A percentile compares a stretch with the other conserved stretches of the same genome.
Conservation (phyloP, 2,113 vertebrate genomes). For the Hipposideros armiger region DNA sequence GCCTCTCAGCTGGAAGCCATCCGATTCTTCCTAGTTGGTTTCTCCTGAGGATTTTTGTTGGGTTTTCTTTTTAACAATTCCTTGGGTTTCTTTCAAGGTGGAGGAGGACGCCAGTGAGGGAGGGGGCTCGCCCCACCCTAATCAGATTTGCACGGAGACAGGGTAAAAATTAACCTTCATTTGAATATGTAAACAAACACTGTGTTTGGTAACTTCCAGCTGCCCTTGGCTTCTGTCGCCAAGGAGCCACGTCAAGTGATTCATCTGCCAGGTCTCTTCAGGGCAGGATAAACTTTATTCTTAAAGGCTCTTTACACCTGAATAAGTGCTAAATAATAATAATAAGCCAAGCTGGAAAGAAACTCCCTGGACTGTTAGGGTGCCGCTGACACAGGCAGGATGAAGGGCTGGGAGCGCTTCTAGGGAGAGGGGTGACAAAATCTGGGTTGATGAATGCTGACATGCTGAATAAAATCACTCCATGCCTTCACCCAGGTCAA, state of each 20-base stretch:
- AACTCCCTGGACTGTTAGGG: slow-evolving; percentile 85
- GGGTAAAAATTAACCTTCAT: slow-evolving; percentile 87
- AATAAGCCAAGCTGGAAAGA: slow-evolving; percentile 81
- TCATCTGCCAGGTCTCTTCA: slow-evolving; percentile 71
- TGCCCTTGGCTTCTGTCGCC: slow-evolving; percentile 76
- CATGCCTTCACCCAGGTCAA: slow-evolving; percentile 91
- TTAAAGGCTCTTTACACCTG: slow-evolving; percentile 82
- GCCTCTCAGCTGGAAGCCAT: neutral
- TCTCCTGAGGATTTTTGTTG: slow-evolving; percentile 26
- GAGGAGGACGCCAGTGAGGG: slow-evolving; percentile 71
- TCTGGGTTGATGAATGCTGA: slow-evolving; percentile 91
- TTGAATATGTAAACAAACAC: slow-evolving; percentile 83
- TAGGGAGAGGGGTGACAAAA: slow-evolving; percentile 89
- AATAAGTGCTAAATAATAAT: slow-evolving; percentile 89
- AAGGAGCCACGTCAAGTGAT: slow-evolving; percentile 65
- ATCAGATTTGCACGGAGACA: slow-evolving; percentile 82
- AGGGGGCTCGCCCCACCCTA: slow-evolving; percentile 75
- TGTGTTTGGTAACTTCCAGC: slow-evolving; percentile 76
- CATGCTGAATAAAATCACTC: slow-evolving; percentile 92
- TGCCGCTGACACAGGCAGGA: slow-evolving; percentile 84
- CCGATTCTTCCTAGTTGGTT: neutral
- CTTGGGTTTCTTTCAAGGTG: slow-evolving; percentile 82
- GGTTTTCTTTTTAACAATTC: slow-evolving; percentile 64
- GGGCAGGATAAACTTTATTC: slow-evolving; percentile 77
- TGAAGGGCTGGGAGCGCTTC: slow-evolving; percentile 88